phyloP scores from a whole-genome alignment of 2,888 invertebrate genomes.

The Cephus rjabovi region DNA sequence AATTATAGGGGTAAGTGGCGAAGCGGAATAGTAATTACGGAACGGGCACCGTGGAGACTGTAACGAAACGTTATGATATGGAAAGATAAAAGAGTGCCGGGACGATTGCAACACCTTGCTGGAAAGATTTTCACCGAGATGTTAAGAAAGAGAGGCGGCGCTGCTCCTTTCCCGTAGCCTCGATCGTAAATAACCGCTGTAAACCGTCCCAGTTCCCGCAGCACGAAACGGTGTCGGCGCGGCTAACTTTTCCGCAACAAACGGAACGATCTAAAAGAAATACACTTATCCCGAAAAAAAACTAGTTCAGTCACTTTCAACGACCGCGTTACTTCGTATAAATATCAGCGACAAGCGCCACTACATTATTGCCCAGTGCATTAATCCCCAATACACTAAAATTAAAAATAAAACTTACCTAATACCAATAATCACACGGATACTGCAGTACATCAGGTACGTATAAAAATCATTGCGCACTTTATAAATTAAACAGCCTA shows the following conservation, averaged over 20 bases:
- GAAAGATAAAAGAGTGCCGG: background rate
- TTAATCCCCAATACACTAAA: background rate
- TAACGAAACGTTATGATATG: background rate
- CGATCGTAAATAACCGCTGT: constrained; percentile 11
- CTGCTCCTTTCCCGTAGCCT: background rate
- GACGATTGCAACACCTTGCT: background rate
- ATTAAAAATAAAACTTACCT: background rate
- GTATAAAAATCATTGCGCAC: background rate
- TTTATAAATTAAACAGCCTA: background rate
- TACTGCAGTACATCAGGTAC: background rate
- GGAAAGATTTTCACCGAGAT: background rate
- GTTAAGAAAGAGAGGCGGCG: background rate
- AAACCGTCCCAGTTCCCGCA: constrained; percentile 8
- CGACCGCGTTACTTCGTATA: background rate
- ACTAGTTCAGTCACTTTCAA: constrained; percentile 1
- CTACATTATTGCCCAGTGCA: background rate
- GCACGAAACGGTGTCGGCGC: constrained; percentile 3
- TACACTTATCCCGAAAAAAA: background rate
- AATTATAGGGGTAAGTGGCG: background rate
- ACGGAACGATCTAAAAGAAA: constrained; percentile 1
- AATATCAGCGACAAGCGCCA: background rate
- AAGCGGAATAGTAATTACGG: background rate
- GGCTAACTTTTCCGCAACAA: constrained; percentile 5
- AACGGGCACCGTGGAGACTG: background rate
- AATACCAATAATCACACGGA: background rate